Evolutionary conservation across 2,888 invertebrate genomes (phyloP), one percentile per base, ranked within the genome.

Genomic region (Plebejus melissa): DNA sequence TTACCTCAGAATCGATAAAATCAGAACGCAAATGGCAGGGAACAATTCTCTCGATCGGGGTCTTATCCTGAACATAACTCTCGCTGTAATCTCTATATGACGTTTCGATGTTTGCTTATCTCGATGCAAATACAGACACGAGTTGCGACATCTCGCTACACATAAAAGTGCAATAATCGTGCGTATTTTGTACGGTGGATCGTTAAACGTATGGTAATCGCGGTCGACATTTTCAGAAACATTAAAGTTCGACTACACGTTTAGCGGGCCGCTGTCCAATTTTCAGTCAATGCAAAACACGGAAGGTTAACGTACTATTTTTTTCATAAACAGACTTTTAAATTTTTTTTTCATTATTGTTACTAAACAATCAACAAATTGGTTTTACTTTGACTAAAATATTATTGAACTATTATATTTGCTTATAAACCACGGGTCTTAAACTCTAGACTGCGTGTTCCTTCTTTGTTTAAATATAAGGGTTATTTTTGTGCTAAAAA

Each of bases 151-250:
- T 70, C n/a, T 70, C n/a, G 22, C 38, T 70, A 41, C 41, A 70
- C 41, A 38, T 22, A 72, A 50, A 72, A 72, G 50, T 54, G 50
- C 72, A 72, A 72, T 54, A 50, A 28, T 71, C 46, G 41, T 70
- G 28, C 71, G 50, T 54, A 72, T 72, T 50, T 54, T 28, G 72
- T 50, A 22, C 46, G 22, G 46, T 70, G 13, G 28, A 28, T 72
- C 50, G 50, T 72, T 54, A 50, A 72, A 72, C 50, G 41, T 32
- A 36, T 32, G 46, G 32, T 50, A 72, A 50, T 54, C 32, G 76
- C 69, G 77, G 79, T 80, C 80, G 81, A 80, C 81, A 82, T 82
- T 79, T 80, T 78, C 81, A 79, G 80, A 79, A 81, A 80, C 76
- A 77, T 84, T 83, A 79, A 4, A 32, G 65, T 65, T 65, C 32